These are phyloP conservation scores for Dendrolimus pini DNA, from an alignment of 2,888 invertebrate genomes.

Conservation along the genomic window DNA sequence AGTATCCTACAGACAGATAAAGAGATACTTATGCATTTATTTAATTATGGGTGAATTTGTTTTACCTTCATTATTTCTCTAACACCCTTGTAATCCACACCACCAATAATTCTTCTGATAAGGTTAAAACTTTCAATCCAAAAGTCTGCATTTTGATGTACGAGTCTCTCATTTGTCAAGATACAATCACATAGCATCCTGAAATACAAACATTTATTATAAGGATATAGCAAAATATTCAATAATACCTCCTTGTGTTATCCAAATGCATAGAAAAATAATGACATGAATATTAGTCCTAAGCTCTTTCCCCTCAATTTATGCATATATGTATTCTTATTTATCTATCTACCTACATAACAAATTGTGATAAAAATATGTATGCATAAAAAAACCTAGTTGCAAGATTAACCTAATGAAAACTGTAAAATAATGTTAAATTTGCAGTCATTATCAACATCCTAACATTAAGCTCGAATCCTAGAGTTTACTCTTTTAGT, in stretches of 20 bases:
- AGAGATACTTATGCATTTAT: too few species aligned
- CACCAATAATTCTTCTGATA: conserved; percentile 89
- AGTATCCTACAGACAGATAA: too few species aligned
- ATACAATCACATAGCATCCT: conserved; percentile 93
- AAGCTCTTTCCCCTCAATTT: background rate
- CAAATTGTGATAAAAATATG: too few species aligned
- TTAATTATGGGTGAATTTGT: conserved; percentile 1
- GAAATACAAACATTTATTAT: conserved; percentile 21
- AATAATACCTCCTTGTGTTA: background rate
- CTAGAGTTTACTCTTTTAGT: too few species aligned
- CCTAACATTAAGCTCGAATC: too few species aligned
- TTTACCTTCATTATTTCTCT: conserved; percentile 92
- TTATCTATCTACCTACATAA: too few species aligned
- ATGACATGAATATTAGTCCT: background rate
- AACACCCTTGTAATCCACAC: conserved; percentile 97
- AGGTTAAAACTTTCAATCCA: conserved; percentile 94
- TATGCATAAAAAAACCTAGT: too few species aligned
- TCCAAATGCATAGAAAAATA: background rate
- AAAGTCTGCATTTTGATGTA: conserved; percentile 87
- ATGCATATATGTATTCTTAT: too few species aligned
- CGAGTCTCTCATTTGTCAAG: conserved; percentile 88
- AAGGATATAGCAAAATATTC: conserved; percentile 4
- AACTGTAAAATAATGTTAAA: too few species aligned
- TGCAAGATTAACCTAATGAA: too few species aligned
- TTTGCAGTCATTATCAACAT: too few species aligned